A percentile compares a stretch with the other conserved stretches of the same genome.
phyloP scores from a whole-genome alignment of 2,888 invertebrate genomes.

The Drosophila siamana region DNA sequence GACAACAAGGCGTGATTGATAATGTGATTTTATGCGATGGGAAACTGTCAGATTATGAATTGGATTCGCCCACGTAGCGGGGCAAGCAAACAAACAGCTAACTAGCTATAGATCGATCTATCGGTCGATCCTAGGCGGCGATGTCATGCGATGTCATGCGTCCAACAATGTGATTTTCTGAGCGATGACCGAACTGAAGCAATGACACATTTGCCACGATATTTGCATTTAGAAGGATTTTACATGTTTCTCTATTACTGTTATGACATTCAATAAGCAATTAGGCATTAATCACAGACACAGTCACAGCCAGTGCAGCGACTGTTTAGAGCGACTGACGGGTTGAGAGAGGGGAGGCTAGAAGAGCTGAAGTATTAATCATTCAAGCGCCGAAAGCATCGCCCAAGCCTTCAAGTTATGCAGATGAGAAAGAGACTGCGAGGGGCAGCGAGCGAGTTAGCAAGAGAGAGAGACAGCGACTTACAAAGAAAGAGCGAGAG shows the following conservation, averaged over 20 bases:
- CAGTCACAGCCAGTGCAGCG: constrained; percentile 29
- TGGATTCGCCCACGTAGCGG: constrained; percentile 1
- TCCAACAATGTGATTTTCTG: constrained; percentile 25
- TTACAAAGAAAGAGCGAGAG: neutral
- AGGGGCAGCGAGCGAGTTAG: neutral
- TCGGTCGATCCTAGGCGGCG: constrained; percentile 10
- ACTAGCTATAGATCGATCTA: neutral
- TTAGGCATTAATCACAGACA: constrained; percentile 74
- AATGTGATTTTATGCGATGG: constrained; percentile 14
- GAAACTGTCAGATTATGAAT: constrained; percentile 16
- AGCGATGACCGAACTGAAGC: constrained; percentile 37
- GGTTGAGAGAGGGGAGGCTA: neutral
- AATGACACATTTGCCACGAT: constrained; percentile 65
- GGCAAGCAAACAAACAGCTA: too few species aligned
- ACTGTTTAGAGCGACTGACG: neutral
- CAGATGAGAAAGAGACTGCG: constrained; percentile 19
- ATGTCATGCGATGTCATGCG: constrained; percentile 19
- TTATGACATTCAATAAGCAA: constrained; percentile 78
- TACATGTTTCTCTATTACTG: constrained; percentile 65
- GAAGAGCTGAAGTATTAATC: constrained; percentile 44
- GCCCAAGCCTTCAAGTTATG: constrained; percentile 47
- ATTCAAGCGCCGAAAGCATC: constrained; percentile 46
- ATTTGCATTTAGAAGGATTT: constrained; percentile 75
- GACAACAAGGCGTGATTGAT: constrained; percentile 8
- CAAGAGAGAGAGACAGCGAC: constrained; percentile 18